Evolutionary conservation across 2,113 vertebrate species (phyloP), one percentile per base, ranked within the genome.

Genomic region (Astatotilapia flaviijosephi): DNA sequence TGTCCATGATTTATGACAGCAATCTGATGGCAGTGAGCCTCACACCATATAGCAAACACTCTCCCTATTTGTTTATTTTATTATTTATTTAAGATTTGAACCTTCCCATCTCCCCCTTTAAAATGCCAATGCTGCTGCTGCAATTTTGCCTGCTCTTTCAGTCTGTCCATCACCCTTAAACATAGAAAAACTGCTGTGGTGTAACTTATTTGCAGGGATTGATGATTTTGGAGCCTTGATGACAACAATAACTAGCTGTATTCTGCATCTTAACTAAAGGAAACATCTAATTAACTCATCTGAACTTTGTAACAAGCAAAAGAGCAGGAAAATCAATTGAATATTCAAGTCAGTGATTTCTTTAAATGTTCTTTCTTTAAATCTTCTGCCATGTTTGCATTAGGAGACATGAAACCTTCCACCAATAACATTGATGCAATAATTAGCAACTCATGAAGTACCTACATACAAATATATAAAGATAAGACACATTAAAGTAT

Each of bases 181-280:
- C 56, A 33, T 60, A 17, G 56, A 60, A 60, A 60, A 33, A 60
- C 56, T 60, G 56, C 56, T 60, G 56, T 4, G 56, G 56, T 60
- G 56, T 60, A 31, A 10, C 15, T 47, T 47, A 75, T 28, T 11
- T 47, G 0, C 68, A 45, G 3, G 13, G 9, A 75, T 17, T 19
- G 3, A 75, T 28, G 70, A 49, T 26, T 17, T 1, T 47, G 10
- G 70, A 77, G 42, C 42, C 42, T 31, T 28, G 15, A 11, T 49
- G 70, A 28, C 6, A 49, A 12, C 60, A 65, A 28, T 5, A 28
- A 12, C 23, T 2, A 49, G 17, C 42, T 49, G 19, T 77, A 77
- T 49, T 0, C 0, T 49, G 21, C 42, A 49, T 47, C 26, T 28
- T 8, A 26, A 23, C 0, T 75, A 26, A 75, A 75, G 23, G 42